A percentile compares a stretch with the other conserved stretches of the same genome.
phyloP scores from a whole-genome alignment of 2,797 vertebrate genomes.

The Myripristis murdjan region DNA sequence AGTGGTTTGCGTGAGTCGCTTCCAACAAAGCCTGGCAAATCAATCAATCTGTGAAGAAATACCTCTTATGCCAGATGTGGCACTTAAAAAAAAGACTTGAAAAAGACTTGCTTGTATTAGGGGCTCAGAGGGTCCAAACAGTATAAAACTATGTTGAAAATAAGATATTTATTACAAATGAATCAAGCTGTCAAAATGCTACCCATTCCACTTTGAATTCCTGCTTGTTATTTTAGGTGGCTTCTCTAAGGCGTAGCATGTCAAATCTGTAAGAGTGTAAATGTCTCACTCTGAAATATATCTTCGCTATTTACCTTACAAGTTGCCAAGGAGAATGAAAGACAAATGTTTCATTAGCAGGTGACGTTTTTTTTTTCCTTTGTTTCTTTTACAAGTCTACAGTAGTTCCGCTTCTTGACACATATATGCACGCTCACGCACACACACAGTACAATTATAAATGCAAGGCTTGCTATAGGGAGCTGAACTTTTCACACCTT shows the following conservation, averaged over 20 bases:
- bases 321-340: slow-evolving; percentile 80
- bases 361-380: slow-evolving; percentile 65
- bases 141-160: slow-evolving; percentile 51
- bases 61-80: slow-evolving; percentile 78
- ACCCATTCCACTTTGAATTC: slow-evolving; percentile 53
- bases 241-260: slow-evolving; percentile 54
- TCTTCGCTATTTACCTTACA: slow-evolving; percentile 81
- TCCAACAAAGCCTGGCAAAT: slow-evolving; percentile 81
- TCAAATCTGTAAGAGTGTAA: slow-evolving; percentile 63
- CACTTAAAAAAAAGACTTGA: slow-evolving; percentile 63
- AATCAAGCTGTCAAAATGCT: slow-evolving; percentile 72
- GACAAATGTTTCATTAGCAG: slow-evolving; percentile 85
- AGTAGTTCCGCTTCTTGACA: slow-evolving; percentile 88
- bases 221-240: slow-evolving; percentile 73
- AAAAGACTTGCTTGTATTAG: slow-evolving; percentile 66
- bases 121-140: slow-evolving; percentile 57
- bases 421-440: slow-evolving; percentile 65
- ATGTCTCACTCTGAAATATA: slow-evolving; percentile 61
- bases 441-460: slow-evolving; percentile 81
- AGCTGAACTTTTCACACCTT: slow-evolving; percentile 99
- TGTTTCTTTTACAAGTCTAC: slow-evolving; percentile 84
- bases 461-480: slow-evolving; percentile 90
- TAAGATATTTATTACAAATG: slow-evolving; percentile 69
- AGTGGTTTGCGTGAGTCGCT: slow-evolving; percentile 72
- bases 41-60: slow-evolving; percentile 80